Evolutionary conservation across 2,797 vertebrate species (phyloP).

Genomic region (Lycodopsis pacificus): DNA sequence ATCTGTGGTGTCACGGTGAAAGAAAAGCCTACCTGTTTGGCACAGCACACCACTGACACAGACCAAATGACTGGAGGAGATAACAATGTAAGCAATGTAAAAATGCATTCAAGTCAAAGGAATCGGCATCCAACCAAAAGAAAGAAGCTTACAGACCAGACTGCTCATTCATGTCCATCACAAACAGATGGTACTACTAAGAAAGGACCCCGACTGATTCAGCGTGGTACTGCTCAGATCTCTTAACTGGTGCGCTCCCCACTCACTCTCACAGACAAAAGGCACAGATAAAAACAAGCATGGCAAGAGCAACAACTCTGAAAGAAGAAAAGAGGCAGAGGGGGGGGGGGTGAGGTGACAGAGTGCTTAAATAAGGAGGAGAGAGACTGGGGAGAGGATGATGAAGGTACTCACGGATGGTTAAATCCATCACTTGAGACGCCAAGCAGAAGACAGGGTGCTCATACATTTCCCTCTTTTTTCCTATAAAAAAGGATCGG

Average conservation of each 20-base stretch:
- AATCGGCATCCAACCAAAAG: slow-evolving; percentile 92
- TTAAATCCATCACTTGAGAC: slow-evolving; percentile 99
- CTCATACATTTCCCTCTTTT: slow-evolving; percentile 99
- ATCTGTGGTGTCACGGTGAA: slow-evolving; percentile 78
- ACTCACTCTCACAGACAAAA: slow-evolving; percentile 79
- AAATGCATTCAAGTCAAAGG: slow-evolving; percentile 99
- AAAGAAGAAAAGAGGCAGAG: slow-evolving; percentile 49
- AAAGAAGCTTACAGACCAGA: slow-evolving; percentile 95
- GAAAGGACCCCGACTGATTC: slow-evolving; percentile 65
- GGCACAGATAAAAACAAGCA: slow-evolving; percentile 75
- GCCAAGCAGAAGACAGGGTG: slow-evolving; percentile 99
- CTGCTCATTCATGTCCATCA: slow-evolving; percentile 90
- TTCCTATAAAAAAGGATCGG: slow-evolving; percentile 99
- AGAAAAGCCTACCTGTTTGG: slow-evolving; percentile 82
- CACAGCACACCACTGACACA: slow-evolving; percentile 95
- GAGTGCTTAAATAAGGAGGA: slow-evolving; percentile 84
- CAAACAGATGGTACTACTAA: slow-evolving; percentile 89
- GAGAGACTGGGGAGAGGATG: slow-evolving; percentile 88
- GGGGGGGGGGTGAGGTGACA: slow-evolving; percentile 54
- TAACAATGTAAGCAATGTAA: slow-evolving; percentile 99
- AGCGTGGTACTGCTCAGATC: slow-evolving; percentile 61
- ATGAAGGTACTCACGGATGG: slow-evolving; percentile 99
- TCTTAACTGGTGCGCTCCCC: slow-evolving; percentile 63
- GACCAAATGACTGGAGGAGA: slow-evolving; percentile 93
- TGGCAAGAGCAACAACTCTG: slow-evolving; percentile 62